Conservation (phyloP, 2,797 vertebrate species). For the Nasua narica region DNA sequence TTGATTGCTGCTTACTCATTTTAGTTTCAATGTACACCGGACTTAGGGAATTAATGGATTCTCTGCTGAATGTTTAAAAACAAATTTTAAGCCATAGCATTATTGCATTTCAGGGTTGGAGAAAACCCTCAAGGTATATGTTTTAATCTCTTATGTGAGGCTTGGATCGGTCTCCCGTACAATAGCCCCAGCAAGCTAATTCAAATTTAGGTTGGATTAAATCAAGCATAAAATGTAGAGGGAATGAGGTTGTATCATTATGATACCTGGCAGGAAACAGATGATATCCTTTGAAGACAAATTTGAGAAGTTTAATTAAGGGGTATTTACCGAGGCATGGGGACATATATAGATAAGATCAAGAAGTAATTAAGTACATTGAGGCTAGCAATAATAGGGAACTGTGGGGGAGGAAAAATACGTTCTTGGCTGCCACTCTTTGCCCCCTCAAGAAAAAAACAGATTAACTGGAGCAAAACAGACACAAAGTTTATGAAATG, state of each 20-base stretch:
- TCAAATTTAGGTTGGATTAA: constrained; percentile 21
- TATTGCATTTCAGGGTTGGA: constrained; percentile 39
- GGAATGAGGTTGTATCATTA: background rate
- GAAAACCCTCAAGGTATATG: background rate
- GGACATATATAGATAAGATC: background rate
- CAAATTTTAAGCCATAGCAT: constrained; percentile 22
- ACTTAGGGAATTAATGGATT: constrained; percentile 47
- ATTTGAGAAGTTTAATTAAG: constrained; percentile 36
- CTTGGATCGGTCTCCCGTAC: background rate
- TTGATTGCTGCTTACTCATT: constrained; percentile 41
- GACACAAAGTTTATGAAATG: background rate
- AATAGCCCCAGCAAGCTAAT: background rate
- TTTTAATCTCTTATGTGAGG: background rate
- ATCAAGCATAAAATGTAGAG: constrained; percentile 32
- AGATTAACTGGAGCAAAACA: background rate
- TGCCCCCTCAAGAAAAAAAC: background rate
- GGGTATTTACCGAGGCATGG: background rate
- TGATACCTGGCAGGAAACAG: background rate
- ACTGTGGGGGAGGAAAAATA: background rate
- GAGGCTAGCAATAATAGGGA: background rate
- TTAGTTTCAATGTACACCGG: background rate
- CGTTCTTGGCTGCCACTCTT: background rate
- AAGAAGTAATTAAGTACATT: background rate
- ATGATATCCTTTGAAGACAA: background rate
- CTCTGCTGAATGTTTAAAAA: constrained; percentile 55